A percentile compares a stretch with the other conserved stretches of the same genome.
Evolutionary conservation across 2,113 vertebrate genomes (phyloP).

Genomic region (Ploceus nigricollis): DNA sequence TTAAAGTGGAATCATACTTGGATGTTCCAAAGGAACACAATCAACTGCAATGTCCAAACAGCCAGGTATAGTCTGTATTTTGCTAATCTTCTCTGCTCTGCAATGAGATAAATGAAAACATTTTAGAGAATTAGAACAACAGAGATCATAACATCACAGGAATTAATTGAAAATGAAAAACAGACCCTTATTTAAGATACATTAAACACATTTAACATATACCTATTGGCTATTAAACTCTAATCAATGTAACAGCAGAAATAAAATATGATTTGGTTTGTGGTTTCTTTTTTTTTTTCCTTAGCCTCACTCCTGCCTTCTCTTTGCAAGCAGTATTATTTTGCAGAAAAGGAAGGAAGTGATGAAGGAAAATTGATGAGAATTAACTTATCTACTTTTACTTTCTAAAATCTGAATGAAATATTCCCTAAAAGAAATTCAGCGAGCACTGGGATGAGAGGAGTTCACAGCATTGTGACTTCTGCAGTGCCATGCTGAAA

Average conservation of each 20-base stretch:
- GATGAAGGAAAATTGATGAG: neutral
- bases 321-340: neutral
- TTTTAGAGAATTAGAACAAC: neutral
- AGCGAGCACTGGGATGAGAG: neutral
- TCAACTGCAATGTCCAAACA: slow-evolving; percentile 88
- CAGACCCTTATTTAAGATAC: neutral
- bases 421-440: neutral
- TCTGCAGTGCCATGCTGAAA: neutral
- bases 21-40: slow-evolving; percentile 89
- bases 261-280: neutral
- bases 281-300: no score
- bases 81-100: slow-evolving; percentile 94
- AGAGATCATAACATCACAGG: neutral
- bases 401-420: neutral
- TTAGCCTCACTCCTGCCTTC: neutral
- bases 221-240: neutral
- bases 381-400: neutral
- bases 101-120: slow-evolving; percentile 45
- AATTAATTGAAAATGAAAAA: neutral
- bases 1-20: slow-evolving; percentile 79
- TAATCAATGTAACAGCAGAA: neutral
- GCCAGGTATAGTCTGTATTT: slow-evolving; percentile 92
- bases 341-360: neutral
- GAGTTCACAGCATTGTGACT: neutral
- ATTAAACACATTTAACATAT: neutral